These are phyloP conservation scores for Gobio gobio DNA, from an alignment of 2,113 vertebrate genomes.

Conservation along the genomic window DNA sequence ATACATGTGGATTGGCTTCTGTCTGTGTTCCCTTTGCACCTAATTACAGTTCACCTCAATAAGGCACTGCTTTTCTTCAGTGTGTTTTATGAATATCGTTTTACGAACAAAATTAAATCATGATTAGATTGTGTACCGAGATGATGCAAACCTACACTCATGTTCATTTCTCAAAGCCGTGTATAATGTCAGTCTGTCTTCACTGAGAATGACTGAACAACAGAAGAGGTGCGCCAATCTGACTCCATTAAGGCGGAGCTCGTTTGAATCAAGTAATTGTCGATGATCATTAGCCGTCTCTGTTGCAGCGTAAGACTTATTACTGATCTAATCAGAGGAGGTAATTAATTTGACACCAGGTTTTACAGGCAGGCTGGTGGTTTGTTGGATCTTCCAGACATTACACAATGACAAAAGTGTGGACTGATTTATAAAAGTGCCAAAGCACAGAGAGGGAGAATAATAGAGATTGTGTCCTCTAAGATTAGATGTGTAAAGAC, in stretches of 20 bases:
- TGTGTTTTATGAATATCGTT: neutral
- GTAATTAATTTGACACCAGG: constrained; percentile 43
- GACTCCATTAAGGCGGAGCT: constrained; percentile 40
- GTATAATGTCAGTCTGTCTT: neutral
- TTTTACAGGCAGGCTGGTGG: constrained; percentile 18
- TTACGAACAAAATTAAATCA: neutral
- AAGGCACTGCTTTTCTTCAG: neutral
- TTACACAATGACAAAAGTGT: constrained; percentile 29
- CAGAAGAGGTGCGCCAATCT: constrained; percentile 26
- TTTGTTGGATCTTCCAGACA: constrained; percentile 19
- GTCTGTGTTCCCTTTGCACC: neutral
- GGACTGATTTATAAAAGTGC: constrained; percentile 26
- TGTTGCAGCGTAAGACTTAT: constrained; percentile 13
- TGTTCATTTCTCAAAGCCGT: neutral
- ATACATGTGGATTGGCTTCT: neutral
- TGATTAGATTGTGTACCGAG: constrained; percentile 2
- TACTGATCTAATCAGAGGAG: constrained; percentile 31
- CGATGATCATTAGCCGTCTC: constrained; percentile 34
- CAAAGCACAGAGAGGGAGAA: no score
- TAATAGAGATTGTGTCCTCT: constrained; percentile 1
- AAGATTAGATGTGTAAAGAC: constrained; percentile 10
- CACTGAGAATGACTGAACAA: neutral
- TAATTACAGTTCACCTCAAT: constrained; percentile 2
- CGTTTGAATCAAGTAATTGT: constrained; percentile 36
- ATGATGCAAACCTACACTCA: neutral